Evolutionary conservation across 2,113 vertebrate genomes (phyloP).

Genomic region (Passerina amoena): DNA sequence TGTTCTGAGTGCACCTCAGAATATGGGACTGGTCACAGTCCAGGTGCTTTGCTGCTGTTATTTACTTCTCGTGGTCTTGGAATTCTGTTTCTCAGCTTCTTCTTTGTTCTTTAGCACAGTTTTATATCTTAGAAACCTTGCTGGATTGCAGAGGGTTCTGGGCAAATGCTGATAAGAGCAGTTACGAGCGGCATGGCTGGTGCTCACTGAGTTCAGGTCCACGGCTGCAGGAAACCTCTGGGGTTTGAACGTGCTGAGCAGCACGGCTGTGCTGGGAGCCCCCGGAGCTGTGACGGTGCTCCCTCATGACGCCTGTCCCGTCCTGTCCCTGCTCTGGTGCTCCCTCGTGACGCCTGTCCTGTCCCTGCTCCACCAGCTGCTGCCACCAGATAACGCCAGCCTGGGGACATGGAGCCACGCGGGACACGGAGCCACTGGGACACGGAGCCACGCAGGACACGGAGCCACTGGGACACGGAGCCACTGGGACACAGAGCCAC

Average conservation of each 20-base stretch:
- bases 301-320: background rate
- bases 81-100: background rate
- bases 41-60: background rate
- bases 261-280: background rate
- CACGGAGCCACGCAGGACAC: background rate
- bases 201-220: background rate
- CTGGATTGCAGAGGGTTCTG: background rate
- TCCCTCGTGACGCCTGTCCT: too few species aligned
- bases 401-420: rapidly evolving
- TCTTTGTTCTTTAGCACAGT: background rate
- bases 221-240: background rate
- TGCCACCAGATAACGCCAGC: background rate
- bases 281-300: background rate
- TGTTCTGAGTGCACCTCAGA: background rate
- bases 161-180: background rate
- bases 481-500: too few species aligned
- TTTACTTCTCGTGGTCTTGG: background rate
- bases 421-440: too few species aligned
- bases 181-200: background rate
- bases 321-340: too few species aligned
- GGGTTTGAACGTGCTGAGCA: background rate
- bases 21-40: background rate
- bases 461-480: too few species aligned
- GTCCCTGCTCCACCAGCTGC: background rate
- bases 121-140: background rate